Evolutionary conservation across 1,140 invertebrate genomes (phyloP).

Genomic region (Caenorhabditis tropicalis): DNA sequence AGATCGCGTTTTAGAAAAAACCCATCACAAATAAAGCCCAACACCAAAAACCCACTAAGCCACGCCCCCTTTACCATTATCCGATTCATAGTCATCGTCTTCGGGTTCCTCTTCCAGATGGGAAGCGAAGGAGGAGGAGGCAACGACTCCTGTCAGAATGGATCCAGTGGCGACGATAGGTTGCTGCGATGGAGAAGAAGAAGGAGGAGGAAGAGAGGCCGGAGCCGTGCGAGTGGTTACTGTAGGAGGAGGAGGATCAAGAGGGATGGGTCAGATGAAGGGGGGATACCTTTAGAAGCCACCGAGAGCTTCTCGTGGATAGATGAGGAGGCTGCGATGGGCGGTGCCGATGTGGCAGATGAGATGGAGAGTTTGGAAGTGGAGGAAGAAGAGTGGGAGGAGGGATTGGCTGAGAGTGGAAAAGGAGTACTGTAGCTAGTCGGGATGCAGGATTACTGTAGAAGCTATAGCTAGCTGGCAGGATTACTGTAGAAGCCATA

Average conservation of each 20-base stretch:
- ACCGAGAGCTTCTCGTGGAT: background rate
- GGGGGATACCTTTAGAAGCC: background rate
- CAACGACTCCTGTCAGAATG: background rate
- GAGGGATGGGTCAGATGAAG: background rate
- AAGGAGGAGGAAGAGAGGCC: background rate
- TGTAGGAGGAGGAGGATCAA: background rate
- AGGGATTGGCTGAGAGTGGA: too few species aligned
- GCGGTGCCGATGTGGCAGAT: background rate
- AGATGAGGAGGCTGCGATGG: background rate
- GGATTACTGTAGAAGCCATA: too few species aligned
- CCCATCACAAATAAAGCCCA: background rate
- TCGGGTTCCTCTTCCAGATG: background rate
- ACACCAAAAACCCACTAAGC: background rate
- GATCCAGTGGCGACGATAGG: slow-evolving; percentile 23
- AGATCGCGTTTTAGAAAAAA: too few species aligned
- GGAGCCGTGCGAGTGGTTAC: slow-evolving; percentile 37
- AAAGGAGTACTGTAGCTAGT: too few species aligned
- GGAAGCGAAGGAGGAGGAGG: background rate
- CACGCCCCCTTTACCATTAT: background rate
- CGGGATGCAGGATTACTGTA: too few species aligned
- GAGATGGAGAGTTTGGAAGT: background rate
- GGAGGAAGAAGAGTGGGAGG: too few species aligned
- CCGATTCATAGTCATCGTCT: background rate
- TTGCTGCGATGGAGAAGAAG: too few species aligned
- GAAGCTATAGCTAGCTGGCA: too few species aligned